phyloP scores from a whole-genome alignment of 2,888 invertebrate species.

The Eumacrocentrus americanus region DNA sequence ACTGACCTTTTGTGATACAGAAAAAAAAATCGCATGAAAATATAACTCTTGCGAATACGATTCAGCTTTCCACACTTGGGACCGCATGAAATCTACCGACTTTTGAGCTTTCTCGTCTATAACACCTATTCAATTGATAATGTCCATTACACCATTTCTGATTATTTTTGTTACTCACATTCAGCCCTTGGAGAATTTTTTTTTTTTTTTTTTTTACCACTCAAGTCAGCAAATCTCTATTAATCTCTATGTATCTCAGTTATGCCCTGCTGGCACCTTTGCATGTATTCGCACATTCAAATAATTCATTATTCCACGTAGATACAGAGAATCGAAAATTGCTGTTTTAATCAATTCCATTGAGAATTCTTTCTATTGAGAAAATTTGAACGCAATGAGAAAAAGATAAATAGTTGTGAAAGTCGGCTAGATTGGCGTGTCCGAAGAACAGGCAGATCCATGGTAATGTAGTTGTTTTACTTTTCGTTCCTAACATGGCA shows the following conservation, averaged over 20 bases:
- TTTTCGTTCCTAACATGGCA: constrained; percentile 92
- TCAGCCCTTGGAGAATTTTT: not conserved
- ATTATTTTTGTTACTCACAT: not conserved
- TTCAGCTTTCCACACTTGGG: constrained; percentile 49
- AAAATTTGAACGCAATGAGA: too few relatives aligned
- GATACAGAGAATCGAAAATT: too few relatives aligned
- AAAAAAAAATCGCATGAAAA: constrained; percentile 20
- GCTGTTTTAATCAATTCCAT: too few relatives aligned
- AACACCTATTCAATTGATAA: not conserved
- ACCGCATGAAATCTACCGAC: constrained; percentile 61
- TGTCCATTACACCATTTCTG: not conserved
- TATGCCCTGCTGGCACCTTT: not conserved
- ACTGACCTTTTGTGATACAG: not conserved
- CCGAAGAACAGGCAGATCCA: constrained; percentile 61
- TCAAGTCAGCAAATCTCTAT: not conserved
- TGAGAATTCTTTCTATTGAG: too few relatives aligned
- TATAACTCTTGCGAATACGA: constrained; percentile 19
- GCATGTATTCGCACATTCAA: constrained; percentile 2
- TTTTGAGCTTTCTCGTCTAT: constrained; percentile 43
- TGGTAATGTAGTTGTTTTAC: constrained; percentile 83
- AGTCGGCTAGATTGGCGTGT: constrained; percentile 59
- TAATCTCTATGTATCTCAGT: not conserved
- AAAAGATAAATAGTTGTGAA: constrained; percentile 36
- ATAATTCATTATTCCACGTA: too few relatives aligned
- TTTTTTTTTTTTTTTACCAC: not conserved